phyloP scores from a whole-genome alignment of 2,797 vertebrate genomes.

The Naso thynnoides region DNA sequence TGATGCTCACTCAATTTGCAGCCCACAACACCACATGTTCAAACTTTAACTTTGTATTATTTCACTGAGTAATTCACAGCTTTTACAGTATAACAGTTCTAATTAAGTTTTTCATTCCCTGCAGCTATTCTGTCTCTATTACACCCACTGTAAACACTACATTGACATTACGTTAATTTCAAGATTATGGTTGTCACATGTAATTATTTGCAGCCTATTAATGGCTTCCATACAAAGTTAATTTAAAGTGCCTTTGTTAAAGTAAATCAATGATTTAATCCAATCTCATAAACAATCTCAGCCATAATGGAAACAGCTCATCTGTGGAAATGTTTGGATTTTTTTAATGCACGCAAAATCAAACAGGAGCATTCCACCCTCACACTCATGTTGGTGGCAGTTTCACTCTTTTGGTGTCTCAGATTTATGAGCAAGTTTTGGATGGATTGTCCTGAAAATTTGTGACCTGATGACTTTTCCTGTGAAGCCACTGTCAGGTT shows the following conservation, averaged over 20 bases:
- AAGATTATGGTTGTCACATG: conserved; percentile 14
- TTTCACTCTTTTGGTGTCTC: too few species aligned
- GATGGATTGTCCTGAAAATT: too few species aligned
- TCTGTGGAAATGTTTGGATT: background rate
- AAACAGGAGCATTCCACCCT: background rate
- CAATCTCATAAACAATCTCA: background rate
- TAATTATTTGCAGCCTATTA: conserved; percentile 16
- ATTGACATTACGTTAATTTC: conserved; percentile 25
- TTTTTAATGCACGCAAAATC: background rate
- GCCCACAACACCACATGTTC: background rate
- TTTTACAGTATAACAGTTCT: conserved; percentile 3
- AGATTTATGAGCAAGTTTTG: too few species aligned
- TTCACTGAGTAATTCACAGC: background rate
- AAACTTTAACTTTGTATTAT: conserved; percentile 4
- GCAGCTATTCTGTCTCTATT: conserved; percentile 36
- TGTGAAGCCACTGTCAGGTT: background rate
- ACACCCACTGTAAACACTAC: background rate
- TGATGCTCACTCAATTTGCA: background rate
- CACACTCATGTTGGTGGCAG: too few species aligned
- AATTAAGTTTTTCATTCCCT: conserved; percentile 14
- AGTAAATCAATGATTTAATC: conserved; percentile 7
- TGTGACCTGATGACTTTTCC: too few species aligned
- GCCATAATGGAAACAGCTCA: conserved; percentile 10
- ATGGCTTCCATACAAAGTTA: conserved; percentile 13
- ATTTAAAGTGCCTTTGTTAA: background rate